phyloP scores from a whole-genome alignment of 2,888 invertebrate genomes.

The Cataglyphis livida region DNA sequence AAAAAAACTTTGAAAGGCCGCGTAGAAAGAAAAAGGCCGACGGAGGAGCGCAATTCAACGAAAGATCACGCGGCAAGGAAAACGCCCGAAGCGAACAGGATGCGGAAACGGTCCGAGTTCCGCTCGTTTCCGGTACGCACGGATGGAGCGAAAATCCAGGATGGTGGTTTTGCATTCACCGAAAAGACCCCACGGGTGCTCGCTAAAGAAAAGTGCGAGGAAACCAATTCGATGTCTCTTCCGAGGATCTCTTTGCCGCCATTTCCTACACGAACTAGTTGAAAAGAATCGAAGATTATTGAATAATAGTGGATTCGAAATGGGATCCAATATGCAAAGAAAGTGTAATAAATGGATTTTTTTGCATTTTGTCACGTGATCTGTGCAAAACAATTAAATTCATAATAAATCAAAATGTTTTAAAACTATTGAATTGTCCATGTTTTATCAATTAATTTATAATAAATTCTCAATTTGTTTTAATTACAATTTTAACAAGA shows the following conservation, averaged over 20 bases:
- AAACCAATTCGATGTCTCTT: conserved; percentile 34
- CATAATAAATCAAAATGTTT: background rate
- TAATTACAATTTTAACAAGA: background rate
- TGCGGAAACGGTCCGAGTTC: conserved; percentile 34
- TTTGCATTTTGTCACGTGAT: background rate
- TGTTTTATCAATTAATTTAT: background rate
- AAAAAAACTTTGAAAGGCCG: conserved; percentile 23
- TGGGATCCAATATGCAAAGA: background rate
- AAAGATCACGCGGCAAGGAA: conserved; percentile 24
- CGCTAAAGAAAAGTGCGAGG: conserved; percentile 45
- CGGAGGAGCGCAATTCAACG: conserved; percentile 60
- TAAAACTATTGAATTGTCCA: background rate
- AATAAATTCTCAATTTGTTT: background rate
- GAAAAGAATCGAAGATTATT: conserved; percentile 20
- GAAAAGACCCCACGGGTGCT: conserved; percentile 27
- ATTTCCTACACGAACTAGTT: conserved; percentile 12
- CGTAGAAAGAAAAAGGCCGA: background rate
- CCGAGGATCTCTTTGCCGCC: background rate
- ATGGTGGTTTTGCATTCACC: conserved; percentile 28
- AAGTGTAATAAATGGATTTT: background rate
- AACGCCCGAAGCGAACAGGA: conserved; percentile 43
- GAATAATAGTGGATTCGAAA: background rate
- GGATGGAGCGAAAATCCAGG: conserved; percentile 29
- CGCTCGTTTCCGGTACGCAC: conserved; percentile 34
- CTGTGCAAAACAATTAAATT: background rate